Conservation (phyloP, 2,113 vertebrate genomes). For the Chaetodon trifascialis region DNA sequence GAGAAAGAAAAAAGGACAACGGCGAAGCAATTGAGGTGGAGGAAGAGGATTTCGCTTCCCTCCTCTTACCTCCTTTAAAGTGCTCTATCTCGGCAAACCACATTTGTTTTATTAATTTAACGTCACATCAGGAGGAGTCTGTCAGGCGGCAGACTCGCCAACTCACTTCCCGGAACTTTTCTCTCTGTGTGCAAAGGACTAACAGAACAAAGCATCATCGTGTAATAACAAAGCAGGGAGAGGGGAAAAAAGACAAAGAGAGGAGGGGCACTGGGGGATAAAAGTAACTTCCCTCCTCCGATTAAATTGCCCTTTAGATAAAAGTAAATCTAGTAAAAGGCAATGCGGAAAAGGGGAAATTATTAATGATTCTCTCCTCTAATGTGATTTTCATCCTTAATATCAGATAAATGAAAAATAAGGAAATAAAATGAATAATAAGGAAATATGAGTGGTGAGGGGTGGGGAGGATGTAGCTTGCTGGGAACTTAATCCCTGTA, state of each 20-base stretch:
- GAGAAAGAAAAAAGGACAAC: slow-evolving; percentile 54
- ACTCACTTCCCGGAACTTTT: slow-evolving; percentile 64
- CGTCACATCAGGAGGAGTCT: slow-evolving; percentile 70
- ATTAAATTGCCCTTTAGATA: slow-evolving; percentile 77
- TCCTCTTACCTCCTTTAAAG: slow-evolving; percentile 71
- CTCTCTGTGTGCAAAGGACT: slow-evolving; percentile 47
- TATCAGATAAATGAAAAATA: slow-evolving; percentile 63
- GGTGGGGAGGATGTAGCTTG: not conserved
- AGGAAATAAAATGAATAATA: slow-evolving; percentile 15
- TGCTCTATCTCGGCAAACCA: slow-evolving; percentile 75
- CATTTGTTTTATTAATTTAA: slow-evolving; percentile 83
- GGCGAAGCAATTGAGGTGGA: slow-evolving; percentile 54
- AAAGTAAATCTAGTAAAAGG: slow-evolving; percentile 70
- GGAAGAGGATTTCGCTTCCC: slow-evolving; percentile 58
- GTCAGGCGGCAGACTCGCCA: slow-evolving; percentile 51
- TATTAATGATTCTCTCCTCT: slow-evolving; percentile 61
- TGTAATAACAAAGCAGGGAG: slow-evolving; percentile 59
- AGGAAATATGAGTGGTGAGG: not conserved
- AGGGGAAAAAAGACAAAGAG: slow-evolving; percentile 18
- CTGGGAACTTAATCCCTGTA: slow-evolving; percentile 48
- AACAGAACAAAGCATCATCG: slow-evolving; percentile 62
- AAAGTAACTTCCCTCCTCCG: slow-evolving; percentile 57
- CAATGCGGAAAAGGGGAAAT: slow-evolving; percentile 25
- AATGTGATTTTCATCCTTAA: slow-evolving; percentile 60
- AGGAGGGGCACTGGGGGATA: slow-evolving; percentile 47